phyloP scores from a whole-genome alignment of 1,140 invertebrate genomes.

The Neodiprion lecontei region DNA sequence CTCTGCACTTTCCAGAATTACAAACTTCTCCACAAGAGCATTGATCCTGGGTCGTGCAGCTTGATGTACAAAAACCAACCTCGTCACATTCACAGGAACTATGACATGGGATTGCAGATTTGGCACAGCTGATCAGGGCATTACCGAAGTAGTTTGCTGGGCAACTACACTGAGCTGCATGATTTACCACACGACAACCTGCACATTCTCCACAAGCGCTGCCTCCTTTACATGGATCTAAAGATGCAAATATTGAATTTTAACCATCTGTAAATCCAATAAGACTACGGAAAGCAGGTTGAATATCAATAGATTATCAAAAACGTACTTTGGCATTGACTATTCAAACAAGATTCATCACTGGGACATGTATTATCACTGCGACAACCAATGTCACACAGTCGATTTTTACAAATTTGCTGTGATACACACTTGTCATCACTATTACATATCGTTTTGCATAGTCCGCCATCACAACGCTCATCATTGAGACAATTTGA shows the following conservation, averaged over 20 bases:
- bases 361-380: slow-evolving; percentile 79
- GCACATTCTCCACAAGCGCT: slow-evolving; percentile 82
- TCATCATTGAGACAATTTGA: slow-evolving; percentile 83
- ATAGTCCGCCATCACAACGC: slow-evolving; percentile 80
- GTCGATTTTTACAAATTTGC: slow-evolving; percentile 85
- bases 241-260: slow-evolving; percentile 26
- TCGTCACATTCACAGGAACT: slow-evolving; percentile 77
- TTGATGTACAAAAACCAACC: slow-evolving; percentile 76
- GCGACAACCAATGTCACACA: slow-evolving; percentile 85
- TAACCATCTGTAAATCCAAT: background rate
- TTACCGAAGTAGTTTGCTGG: slow-evolving; percentile 81
- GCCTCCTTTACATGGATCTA: slow-evolving; percentile 78
- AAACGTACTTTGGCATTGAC: slow-evolving; percentile 76
- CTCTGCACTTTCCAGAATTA: slow-evolving; percentile 67
- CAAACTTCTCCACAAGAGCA: slow-evolving; percentile 82
- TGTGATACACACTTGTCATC: slow-evolving; percentile 80
- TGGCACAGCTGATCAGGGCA: slow-evolving; percentile 76
- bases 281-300: slow-evolving; percentile 14
- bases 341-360: slow-evolving; percentile 80
- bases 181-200: slow-evolving; percentile 81
- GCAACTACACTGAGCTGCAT: slow-evolving; percentile 84
- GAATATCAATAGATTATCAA: slow-evolving; percentile 16
- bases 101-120: slow-evolving; percentile 71
- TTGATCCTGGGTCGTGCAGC: slow-evolving; percentile 71
- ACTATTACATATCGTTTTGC: slow-evolving; percentile 83